phyloP scores from a whole-genome alignment of 2,113 vertebrate genomes.

The Pluvialis apricaria region DNA sequence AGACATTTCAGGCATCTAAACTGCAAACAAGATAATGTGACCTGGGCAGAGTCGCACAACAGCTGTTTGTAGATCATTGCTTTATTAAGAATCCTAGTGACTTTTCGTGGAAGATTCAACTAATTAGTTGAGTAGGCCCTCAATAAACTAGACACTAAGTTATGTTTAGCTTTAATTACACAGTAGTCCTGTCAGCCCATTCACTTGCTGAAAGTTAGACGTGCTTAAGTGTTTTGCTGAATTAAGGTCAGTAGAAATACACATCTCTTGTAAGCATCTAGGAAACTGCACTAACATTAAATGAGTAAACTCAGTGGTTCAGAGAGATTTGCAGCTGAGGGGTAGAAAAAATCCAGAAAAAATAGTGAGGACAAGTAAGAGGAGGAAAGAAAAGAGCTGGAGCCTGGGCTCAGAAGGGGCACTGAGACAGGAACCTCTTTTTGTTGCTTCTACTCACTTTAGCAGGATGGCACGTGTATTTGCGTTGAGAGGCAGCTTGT shows the following conservation, averaged over 20 bases:
- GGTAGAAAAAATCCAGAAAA: neutral
- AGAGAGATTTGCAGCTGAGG: neutral
- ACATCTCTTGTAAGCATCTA: neutral
- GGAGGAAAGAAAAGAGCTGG: neutral
- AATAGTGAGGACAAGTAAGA: neutral
- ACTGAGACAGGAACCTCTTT: neutral
- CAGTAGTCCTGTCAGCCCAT: neutral
- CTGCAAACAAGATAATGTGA: conserved; percentile 64
- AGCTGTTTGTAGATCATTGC: conserved; percentile 9
- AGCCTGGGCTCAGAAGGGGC: neutral
- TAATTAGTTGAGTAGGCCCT: conserved; percentile 29
- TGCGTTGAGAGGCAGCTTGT: neutral
- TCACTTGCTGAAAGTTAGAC: neutral
- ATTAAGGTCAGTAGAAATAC: neutral
- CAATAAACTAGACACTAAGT: conserved; percentile 13
- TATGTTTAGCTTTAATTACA: conserved; percentile 32
- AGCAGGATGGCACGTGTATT: fast-evolving
- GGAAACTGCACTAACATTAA: neutral
- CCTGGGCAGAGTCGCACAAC: conserved; percentile 25
- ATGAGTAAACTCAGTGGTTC: neutral
- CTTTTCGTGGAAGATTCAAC: conserved; percentile 34
- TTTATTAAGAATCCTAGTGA: conserved; percentile 10
- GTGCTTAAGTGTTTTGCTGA: neutral
- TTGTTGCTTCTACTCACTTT: neutral
- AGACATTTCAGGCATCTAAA: conserved; percentile 38